A percentile compares a stretch with the other conserved stretches of the same genome.
Conservation (phyloP, 2,797 vertebrate species). For the Alosa sapidissima region DNA sequence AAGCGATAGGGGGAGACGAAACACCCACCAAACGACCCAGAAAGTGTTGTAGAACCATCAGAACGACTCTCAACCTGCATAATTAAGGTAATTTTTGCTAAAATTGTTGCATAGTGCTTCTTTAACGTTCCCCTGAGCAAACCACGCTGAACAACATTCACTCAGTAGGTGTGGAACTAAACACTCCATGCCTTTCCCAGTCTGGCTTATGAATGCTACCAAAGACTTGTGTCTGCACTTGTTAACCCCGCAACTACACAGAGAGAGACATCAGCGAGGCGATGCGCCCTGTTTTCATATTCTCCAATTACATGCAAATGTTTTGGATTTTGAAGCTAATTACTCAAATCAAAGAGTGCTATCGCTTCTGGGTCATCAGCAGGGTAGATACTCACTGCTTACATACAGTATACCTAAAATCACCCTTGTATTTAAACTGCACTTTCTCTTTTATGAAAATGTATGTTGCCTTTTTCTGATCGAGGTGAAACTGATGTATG, state of each 20-base stretch:
- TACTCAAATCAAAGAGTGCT: neutral
- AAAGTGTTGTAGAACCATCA: neutral
- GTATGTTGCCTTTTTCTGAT: neutral
- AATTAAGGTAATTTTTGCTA: too few species aligned
- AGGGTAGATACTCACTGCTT: neutral
- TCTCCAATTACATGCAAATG: neutral
- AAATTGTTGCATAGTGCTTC: too few species aligned
- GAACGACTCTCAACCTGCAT: too few species aligned
- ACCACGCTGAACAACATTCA: neutral
- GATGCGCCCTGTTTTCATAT: neutral
- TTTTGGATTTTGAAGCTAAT: conserved; percentile 15
- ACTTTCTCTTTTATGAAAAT: neutral
- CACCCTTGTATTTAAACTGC: neutral
- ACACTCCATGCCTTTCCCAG: neutral
- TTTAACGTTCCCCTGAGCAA: neutral
- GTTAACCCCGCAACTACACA: neutral
- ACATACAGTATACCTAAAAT: neutral
- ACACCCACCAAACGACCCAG: too few species aligned
- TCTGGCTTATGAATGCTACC: neutral
- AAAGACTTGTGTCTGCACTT: neutral
- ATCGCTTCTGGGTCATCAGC: neutral
- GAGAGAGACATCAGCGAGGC: neutral
- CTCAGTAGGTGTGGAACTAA: neutral
- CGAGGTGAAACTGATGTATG: neutral
- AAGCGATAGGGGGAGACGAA: too few species aligned